Base-by-base conservation (phyloP, 2,113 vertebrate genomes). In the Dunckerocampus dactyliophorus region DNA sequence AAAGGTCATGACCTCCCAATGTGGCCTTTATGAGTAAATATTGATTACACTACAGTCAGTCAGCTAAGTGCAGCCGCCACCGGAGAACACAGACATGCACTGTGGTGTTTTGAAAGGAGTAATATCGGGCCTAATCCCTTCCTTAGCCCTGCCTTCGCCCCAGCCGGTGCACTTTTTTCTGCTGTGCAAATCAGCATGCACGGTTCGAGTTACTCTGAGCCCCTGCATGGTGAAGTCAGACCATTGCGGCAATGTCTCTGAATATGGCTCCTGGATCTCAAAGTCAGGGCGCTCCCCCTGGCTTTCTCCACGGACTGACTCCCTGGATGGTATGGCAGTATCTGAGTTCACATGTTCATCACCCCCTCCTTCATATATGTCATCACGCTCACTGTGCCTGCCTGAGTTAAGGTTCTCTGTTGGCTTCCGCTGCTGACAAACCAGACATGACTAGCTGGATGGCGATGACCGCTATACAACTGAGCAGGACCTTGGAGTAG, bases 361-460 rank as follows among this genome's bases (percentile, higher is more conserved):
- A 4, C 78, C 67, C 66, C 72, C 53, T 3, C 72, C 67, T 73
- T 47, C 75, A 64, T 63, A 56, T 77, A 75, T 89, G 86, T 90
- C 90, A 89, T 90, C 86, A 52, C 58, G 68, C 60, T 62, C 20
- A 22, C 72, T 4, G 55, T 60, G 71, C 59, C 62, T 63, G 67
- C 75, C 65, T 79, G 67, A 59, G 46, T 69, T 71, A 69, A 81
- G 82, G 69, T 72, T 75, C 75, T 76, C 83, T 71, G 81, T 75
- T 73, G 56, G 86, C 89, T 88, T 90, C 89, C 87, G 90, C 81
- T 87, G 89, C 77, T 90, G 87, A 91, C 83, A 91, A 86, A 81
- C 22, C 37, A 77, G 74, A 82, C 20, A 70, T 63, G 78, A 80
- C 60, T 65, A 75, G 69, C 74, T 77, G 48, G 22, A 13, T 54